These are phyloP conservation scores for Pyrochroa serraticornis DNA, from an alignment of 2,888 invertebrate species.

Conservation along the genomic window DNA sequence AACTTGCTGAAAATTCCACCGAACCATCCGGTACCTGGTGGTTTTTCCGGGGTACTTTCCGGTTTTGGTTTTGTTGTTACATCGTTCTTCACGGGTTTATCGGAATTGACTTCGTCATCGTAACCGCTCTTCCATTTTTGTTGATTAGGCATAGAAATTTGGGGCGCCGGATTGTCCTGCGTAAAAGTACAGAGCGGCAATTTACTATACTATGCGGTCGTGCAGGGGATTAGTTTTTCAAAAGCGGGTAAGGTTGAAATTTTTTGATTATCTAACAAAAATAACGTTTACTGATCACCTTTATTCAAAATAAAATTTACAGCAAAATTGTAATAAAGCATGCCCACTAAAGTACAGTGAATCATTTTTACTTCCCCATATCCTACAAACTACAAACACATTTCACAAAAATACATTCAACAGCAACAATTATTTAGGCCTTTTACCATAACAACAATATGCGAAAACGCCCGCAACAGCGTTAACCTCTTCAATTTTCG, in stretches of 20 bases:
- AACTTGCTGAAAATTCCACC: conserved; percentile 86
- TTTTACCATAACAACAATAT: background rate
- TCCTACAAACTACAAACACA: background rate
- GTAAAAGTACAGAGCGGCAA: conserved; percentile 52
- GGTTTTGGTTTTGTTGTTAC: conserved; percentile 32
- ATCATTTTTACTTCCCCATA: no score
- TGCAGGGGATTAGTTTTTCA: background rate
- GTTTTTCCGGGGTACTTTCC: conserved; percentile 36
- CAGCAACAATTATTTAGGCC: conserved; percentile 10
- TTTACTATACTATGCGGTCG: conserved; percentile 48
- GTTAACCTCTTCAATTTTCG: no score
- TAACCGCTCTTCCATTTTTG: conserved; percentile 49
- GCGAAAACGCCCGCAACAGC: background rate
- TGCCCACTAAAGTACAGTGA: background rate
- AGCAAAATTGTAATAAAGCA: conserved; percentile 21
- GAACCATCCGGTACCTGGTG: conserved; percentile 72
- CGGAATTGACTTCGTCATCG: conserved; percentile 39
- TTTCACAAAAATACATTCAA: conserved; percentile 1
- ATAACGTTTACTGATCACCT: conserved; percentile 21
- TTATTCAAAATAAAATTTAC: conserved; percentile 28
- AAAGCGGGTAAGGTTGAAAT: no score
- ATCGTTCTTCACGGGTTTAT: conserved; percentile 22
- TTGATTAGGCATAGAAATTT: conserved; percentile 65
- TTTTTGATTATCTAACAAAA: no score
- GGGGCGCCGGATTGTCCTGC: conserved; percentile 57